These are phyloP conservation scores for Forbesichthys papilliferus DNA, from an alignment of 2,113 vertebrate genomes.

Conservation along the genomic window DNA sequence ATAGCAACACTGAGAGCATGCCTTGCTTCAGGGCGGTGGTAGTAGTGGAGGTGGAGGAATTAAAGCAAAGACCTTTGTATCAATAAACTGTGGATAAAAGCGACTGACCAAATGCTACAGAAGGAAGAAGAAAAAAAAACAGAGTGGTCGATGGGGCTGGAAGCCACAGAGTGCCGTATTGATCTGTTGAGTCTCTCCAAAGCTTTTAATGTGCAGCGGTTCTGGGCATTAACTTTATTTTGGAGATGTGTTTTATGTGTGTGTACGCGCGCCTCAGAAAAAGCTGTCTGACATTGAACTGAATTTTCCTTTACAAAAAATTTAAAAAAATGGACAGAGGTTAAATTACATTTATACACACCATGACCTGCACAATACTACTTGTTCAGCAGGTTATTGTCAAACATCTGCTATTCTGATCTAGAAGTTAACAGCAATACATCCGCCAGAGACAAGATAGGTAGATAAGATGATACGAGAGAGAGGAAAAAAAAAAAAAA, in stretches of 20 bases:
- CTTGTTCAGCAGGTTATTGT: no score
- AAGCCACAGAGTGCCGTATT: conserved; percentile 58
- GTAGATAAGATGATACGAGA: no score
- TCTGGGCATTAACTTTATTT: conserved; percentile 19
- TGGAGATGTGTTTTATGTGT: not conserved
- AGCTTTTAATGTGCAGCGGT: conserved; percentile 15
- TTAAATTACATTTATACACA: not conserved
- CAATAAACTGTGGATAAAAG: conserved; percentile 1
- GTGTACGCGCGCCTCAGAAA: not conserved
- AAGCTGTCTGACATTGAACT: not conserved
- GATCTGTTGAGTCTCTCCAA: conserved; percentile 52
- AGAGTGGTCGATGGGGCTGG: conserved; percentile 25
- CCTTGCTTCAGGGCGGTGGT: not conserved
- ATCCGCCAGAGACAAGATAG: no score
- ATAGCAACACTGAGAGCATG: conserved; percentile 32
- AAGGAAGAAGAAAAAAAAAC: conserved; percentile 10
- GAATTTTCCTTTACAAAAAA: not conserved
- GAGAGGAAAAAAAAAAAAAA: no score
- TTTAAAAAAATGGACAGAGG: not conserved
- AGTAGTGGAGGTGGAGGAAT: not conserved
- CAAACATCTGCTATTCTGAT: no score
- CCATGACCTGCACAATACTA: no score
- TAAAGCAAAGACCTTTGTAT: conserved; percentile 8
- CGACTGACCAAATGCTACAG: not conserved
- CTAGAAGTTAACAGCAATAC: no score